Conservation (phyloP, 2,797 vertebrate genomes). For the Natrix natrix region DNA sequence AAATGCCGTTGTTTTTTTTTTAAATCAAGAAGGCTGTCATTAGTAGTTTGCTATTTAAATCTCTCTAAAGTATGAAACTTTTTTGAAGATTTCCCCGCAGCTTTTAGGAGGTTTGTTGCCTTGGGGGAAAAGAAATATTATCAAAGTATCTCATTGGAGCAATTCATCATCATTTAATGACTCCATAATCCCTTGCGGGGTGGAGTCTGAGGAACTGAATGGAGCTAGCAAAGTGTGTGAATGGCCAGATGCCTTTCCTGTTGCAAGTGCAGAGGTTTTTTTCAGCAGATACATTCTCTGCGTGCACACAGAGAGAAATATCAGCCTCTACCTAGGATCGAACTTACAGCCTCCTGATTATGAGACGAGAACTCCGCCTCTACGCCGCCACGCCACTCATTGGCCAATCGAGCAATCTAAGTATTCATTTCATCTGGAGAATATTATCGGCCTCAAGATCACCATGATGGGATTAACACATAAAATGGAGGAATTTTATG, state of each 20-base stretch:
- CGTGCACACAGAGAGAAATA: no score
- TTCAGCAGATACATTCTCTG: no score
- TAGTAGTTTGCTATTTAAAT: not conserved
- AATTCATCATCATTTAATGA: no score
- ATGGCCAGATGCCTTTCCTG: no score
- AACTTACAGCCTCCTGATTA: no score
- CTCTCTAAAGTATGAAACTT: slow-evolving; percentile 9
- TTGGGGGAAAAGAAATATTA: slow-evolving; percentile 24
- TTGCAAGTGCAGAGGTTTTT: no score
- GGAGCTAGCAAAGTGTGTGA: no score
- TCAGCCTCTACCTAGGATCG: no score
- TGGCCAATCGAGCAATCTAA: slow-evolving; percentile 17
- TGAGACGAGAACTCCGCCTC: no score
- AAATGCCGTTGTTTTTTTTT: slow-evolving; percentile 41
- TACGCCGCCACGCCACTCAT: not conserved
- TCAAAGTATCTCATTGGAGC: slow-evolving; percentile 36
- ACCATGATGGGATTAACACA: not conserved
- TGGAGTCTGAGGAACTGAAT: no score
- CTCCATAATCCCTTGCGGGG: no score
- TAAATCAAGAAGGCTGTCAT: slow-evolving; percentile 37
- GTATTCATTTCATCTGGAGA: not conserved
- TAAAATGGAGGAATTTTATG: not conserved
- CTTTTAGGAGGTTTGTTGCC: slow-evolving; percentile 10
- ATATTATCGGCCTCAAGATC: not conserved
- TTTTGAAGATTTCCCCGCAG: slow-evolving; percentile 11